Conservation (phyloP, 2,797 vertebrate species). For the Pristis pectinata region DNA sequence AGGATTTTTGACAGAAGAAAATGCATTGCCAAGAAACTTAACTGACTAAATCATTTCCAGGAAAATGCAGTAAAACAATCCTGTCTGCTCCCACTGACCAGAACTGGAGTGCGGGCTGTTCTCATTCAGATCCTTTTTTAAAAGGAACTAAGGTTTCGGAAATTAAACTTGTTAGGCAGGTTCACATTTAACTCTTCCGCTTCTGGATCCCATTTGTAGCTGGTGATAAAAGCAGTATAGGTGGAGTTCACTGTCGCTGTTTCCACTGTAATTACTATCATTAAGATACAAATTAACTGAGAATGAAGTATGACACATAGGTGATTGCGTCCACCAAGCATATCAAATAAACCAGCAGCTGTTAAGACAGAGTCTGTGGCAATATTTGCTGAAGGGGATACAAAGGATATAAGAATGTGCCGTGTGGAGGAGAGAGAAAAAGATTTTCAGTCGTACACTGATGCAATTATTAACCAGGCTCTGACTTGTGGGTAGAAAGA, state of each 20-base stretch:
- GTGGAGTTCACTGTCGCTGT: neutral
- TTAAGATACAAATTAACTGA: constrained; percentile 11
- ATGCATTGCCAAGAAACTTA: neutral
- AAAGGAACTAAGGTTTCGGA: neutral
- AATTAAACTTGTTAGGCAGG: neutral
- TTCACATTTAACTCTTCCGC: neutral
- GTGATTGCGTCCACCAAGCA: neutral
- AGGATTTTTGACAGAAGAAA: neutral
- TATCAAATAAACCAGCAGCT: neutral
- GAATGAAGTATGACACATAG: neutral
- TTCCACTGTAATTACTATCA: neutral
- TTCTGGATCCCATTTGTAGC: neutral
- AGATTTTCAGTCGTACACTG: neutral
- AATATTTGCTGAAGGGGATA: neutral
- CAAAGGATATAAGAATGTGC: neutral
- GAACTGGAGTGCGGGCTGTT: constrained; percentile 20
- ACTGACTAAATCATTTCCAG: neutral
- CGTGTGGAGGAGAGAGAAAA: neutral
- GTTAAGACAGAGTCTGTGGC: neutral
- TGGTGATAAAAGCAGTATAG: neutral
- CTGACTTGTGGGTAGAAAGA: neutral
- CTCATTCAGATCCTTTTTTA: neutral
- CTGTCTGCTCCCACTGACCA: neutral
- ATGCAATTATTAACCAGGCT: neutral
- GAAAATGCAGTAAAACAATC: neutral